A percentile compares a stretch with the other conserved stretches of the same genome.
Evolutionary conservation across 2,113 vertebrate species (phyloP).

Genomic region (Otolemur garnettii): DNA sequence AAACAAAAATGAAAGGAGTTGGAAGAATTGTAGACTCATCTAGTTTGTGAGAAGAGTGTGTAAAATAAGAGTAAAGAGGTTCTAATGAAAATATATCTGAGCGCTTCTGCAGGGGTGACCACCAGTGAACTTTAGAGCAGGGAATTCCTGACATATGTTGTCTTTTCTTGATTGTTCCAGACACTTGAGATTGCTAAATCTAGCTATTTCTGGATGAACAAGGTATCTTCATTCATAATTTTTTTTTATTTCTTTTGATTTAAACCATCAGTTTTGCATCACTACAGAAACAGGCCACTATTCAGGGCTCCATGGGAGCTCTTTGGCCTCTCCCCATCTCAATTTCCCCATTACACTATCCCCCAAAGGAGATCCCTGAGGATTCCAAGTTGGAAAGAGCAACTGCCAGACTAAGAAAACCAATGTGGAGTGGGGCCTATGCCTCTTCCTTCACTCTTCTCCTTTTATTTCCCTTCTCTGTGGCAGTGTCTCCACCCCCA

Average conservation of each 20-base stretch:
- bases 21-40: not conserved
- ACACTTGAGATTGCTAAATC: not conserved
- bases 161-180: conserved; percentile 42
- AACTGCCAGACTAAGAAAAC: not conserved
- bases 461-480: not conserved
- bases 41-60: not conserved
- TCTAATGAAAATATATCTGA: not conserved
- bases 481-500: not conserved
- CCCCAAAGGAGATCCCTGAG: not conserved
- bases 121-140: not conserved
- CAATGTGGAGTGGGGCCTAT: not conserved
- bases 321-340: not conserved
- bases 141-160: conserved; percentile 1
- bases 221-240: not conserved
- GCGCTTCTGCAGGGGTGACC: not conserved
- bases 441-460: not conserved
- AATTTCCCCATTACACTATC: not conserved
- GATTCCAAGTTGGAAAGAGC: not conserved
- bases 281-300: conserved; percentile 34
- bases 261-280: conserved; percentile 28
- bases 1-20: not conserved
- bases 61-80: not conserved
- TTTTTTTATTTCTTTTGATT: conserved; percentile 24
- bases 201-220: conserved; percentile 34
- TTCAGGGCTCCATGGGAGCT: not conserved